Evolutionary conservation across 2,888 invertebrate species (phyloP).

Genomic region (Hypena proboscidalis): DNA sequence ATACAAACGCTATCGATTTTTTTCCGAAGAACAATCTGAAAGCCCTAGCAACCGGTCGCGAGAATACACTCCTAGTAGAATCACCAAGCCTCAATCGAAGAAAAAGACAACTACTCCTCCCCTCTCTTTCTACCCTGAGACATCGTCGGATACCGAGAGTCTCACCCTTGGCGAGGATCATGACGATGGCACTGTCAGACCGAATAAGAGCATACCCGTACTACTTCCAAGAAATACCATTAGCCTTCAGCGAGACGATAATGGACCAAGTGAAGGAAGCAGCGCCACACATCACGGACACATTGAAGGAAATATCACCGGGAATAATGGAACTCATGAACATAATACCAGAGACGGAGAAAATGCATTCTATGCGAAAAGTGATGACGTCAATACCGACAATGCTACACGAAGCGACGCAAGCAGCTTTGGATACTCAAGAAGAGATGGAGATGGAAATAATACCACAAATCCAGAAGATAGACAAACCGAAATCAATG

Average conservation of each 20-base stretch:
- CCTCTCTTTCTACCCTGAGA: slow-evolving; percentile 61
- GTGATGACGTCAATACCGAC: slow-evolving; percentile 72
- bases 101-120: slow-evolving; percentile 71
- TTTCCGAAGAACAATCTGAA: slow-evolving; percentile 41
- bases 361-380: slow-evolving; percentile 62
- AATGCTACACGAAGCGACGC: slow-evolving; percentile 74
- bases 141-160: slow-evolving; percentile 55
- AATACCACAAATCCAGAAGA: slow-evolving; percentile 46
- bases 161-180: slow-evolving; percentile 55
- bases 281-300: slow-evolving; percentile 76
- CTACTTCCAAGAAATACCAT: slow-evolving; percentile 79
- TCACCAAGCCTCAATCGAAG: slow-evolving; percentile 47
- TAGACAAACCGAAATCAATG: slow-evolving; percentile 41
- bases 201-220: slow-evolving; percentile 78
- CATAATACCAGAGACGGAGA: slow-evolving; percentile 67
- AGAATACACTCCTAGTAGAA: slow-evolving; percentile 28
- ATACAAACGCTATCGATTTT: slow-evolving; percentile 49
- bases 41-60: slow-evolving; percentile 51
- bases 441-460: slow-evolving; percentile 56
- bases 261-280: slow-evolving; percentile 77
- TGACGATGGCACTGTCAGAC: slow-evolving; percentile 76
- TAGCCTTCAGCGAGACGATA: slow-evolving; percentile 77
- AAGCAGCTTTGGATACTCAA: slow-evolving; percentile 64
- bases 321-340: slow-evolving; percentile 78
- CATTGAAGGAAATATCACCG: slow-evolving; percentile 76